These are phyloP conservation scores for Pantherophis vulpinus DNA, from an alignment of 2,797 vertebrate species.

Conservation along the genomic window DNA sequence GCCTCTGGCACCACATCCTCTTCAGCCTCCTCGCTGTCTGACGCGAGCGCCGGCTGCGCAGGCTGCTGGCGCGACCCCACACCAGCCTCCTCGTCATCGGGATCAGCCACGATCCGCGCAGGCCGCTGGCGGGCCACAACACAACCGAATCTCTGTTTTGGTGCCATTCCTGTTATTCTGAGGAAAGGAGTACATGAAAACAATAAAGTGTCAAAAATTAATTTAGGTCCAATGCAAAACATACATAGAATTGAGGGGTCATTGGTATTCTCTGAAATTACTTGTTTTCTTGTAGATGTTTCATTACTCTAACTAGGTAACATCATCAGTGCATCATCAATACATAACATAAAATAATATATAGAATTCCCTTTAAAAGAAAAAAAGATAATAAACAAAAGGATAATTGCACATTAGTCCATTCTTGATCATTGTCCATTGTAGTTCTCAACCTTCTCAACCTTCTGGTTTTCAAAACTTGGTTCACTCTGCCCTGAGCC, in stretches of 20 bases:
- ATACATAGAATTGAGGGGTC: neutral
- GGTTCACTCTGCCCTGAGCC: neutral
- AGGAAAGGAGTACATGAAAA: neutral
- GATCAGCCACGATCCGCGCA: no score
- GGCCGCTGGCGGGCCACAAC: no score
- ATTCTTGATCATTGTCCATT: neutral
- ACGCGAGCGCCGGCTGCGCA: accelerated
- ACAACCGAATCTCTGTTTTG: neutral
- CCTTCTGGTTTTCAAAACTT: neutral
- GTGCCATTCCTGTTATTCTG: neutral
- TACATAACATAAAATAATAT: neutral
- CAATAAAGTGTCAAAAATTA: neutral
- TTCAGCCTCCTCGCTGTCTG: no score
- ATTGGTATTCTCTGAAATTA: neutral
- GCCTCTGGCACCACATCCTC: no score
- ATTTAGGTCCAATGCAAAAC: neutral
- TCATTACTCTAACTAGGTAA: no score
- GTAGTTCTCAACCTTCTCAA: neutral
- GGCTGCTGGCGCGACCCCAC: no score
- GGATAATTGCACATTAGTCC: neutral
- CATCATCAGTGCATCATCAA: neutral
- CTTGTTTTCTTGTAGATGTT: no score
- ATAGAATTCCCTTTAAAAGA: neutral
- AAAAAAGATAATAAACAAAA: neutral
- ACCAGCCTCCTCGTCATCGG: no score